phyloP scores from a whole-genome alignment of 2,888 invertebrate species.

The Eudemis profundana region DNA sequence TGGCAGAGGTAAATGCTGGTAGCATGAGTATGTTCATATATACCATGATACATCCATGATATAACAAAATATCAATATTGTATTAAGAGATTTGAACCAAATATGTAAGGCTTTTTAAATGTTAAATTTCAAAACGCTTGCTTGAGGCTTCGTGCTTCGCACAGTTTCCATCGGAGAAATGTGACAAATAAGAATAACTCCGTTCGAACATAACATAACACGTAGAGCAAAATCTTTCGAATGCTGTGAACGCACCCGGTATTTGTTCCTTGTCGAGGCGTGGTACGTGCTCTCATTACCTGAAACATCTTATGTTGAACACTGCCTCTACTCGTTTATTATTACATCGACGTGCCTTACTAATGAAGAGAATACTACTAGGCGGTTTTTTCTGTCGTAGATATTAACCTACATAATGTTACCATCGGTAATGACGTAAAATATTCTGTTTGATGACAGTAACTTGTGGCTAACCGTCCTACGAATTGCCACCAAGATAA shows the following conservation, averaged over 20 bases:
- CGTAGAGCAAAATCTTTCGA: conserved; percentile 60
- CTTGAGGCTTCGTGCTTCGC: background rate
- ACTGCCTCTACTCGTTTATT: conserved; percentile 44
- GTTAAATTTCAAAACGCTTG: background rate
- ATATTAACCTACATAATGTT: conserved; percentile 21
- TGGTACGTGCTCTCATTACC: conserved; percentile 71
- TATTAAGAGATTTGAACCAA: background rate
- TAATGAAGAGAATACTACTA: conserved; percentile 22
- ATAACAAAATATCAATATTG: background rate
- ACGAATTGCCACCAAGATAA: conserved; percentile 55
- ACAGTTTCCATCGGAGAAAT: background rate
- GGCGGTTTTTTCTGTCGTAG: conserved; percentile 5
- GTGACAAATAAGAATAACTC: conserved; percentile 37
- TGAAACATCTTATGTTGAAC: conserved; percentile 56
- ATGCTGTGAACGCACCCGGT: conserved; percentile 59
- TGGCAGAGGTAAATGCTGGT: no score
- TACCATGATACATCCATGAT: background rate
- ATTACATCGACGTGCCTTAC: conserved; percentile 24
- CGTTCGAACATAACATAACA: conserved; percentile 43
- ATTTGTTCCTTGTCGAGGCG: conserved; percentile 70
- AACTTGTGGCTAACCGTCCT: conserved; percentile 47
- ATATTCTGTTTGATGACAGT: conserved; percentile 23
- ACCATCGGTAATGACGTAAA: conserved; percentile 15
- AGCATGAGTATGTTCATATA: background rate
- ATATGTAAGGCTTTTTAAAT: background rate